A percentile compares a stretch with the other conserved stretches of the same genome.
Conservation (phyloP, 2,797 vertebrate genomes). For the Channallabes apus region DNA sequence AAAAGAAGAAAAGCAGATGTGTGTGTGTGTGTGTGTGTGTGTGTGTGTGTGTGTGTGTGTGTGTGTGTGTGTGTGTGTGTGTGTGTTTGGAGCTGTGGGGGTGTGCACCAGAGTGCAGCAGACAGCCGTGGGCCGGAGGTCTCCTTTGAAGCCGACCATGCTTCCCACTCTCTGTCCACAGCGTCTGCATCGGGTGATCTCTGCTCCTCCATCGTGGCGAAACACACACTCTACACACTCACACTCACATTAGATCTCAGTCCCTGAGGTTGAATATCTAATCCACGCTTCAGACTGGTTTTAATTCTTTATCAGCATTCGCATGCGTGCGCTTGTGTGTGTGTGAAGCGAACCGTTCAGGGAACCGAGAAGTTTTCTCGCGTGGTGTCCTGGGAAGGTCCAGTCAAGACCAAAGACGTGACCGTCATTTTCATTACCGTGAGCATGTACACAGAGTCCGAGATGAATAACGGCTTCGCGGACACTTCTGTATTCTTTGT, state of each 20-base stretch:
- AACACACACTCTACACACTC: background rate
- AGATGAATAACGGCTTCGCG: background rate
- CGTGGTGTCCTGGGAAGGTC: background rate
- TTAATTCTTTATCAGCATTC: slow-evolving; percentile 30
- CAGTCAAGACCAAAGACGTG: slow-evolving; percentile 3
- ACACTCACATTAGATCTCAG: no score
- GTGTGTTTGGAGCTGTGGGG: slow-evolving; percentile 31
- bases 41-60: no score
- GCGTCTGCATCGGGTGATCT: slow-evolving; percentile 41
- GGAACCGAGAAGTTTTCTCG: slow-evolving; percentile 5
- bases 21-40: slow-evolving; percentile 18
- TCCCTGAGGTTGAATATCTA: slow-evolving; percentile 4
- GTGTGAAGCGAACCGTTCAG: background rate
- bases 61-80: no score
- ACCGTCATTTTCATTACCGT: slow-evolving; percentile 2
- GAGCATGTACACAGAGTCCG: background rate
- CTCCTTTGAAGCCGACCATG: slow-evolving; percentile 39
- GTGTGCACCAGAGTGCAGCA: slow-evolving; percentile 44
- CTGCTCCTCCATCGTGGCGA: background rate
- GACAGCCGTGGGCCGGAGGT: slow-evolving; percentile 54
- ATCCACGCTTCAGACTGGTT: slow-evolving; percentile 1
- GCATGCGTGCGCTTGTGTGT: background rate
- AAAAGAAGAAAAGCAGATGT: background rate
- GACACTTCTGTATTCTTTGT: background rate
- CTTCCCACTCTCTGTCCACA: slow-evolving; percentile 33